Conservation (phyloP, 2,113 vertebrate species). For the Sphyrna mokarran region DNA sequence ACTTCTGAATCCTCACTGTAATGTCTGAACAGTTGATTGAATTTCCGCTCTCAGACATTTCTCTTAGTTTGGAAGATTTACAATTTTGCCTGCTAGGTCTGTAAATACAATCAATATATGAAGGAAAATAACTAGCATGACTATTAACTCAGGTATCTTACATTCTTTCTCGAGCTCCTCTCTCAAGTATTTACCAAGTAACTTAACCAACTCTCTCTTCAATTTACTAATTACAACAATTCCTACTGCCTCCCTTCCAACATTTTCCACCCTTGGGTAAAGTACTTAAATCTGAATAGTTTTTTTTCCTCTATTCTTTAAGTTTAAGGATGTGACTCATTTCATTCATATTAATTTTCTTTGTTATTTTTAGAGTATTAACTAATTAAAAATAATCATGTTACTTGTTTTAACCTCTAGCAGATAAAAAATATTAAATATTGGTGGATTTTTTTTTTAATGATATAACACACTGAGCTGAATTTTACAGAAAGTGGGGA, state of each 20-base stretch:
- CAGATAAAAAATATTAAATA: neutral
- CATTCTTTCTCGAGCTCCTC: neutral
- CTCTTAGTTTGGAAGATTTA: neutral
- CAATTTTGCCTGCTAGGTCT: neutral
- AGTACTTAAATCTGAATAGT: neutral
- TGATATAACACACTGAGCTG: neutral
- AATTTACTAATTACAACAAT: neutral
- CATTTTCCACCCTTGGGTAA: neutral
- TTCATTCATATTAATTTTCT: neutral
- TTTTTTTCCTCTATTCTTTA: neutral
- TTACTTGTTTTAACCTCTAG: neutral
- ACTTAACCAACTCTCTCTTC: neutral
- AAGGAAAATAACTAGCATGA: neutral
- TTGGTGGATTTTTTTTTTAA: neutral
- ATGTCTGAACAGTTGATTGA: neutral
- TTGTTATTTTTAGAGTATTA: neutral
- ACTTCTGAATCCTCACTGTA: neutral
- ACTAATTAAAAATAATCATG: neutral
- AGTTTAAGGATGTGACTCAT: neutral
- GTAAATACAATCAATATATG: neutral
- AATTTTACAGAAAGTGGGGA: too few species aligned
- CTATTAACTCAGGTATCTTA: neutral
- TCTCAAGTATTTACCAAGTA: neutral
- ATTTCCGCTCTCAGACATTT: neutral
- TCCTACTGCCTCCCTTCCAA: neutral